Percentiles rank a stretch among this genome's conserved stretches.
phyloP scores from a whole-genome alignment of 2,797 vertebrate genomes.

The Rhinichthys osculus region DNA sequence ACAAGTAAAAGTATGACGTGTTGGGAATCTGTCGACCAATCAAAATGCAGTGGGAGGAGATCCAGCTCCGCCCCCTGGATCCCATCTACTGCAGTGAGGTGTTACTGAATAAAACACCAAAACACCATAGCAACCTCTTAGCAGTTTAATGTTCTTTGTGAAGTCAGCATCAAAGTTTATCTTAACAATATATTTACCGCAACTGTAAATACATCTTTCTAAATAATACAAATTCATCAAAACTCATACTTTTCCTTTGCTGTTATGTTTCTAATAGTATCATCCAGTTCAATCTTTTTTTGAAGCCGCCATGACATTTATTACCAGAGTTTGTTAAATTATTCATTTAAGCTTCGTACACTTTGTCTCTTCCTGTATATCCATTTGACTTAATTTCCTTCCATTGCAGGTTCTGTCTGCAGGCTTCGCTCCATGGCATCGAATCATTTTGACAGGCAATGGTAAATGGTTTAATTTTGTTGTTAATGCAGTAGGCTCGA shows the following conservation, averaged over 20 bases:
- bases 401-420: constrained; percentile 7
- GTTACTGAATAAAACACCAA: too few relatives aligned
- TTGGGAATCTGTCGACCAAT: too few relatives aligned
- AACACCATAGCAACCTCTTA: too few relatives aligned
- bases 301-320: constrained; percentile 19
- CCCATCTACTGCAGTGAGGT: too few relatives aligned
- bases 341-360: constrained; percentile 33
- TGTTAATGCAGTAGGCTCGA: constrained; percentile 38
- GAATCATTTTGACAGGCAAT: constrained; percentile 60
- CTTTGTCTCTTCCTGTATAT: constrained; percentile 4
- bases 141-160: neutral
- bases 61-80: too few relatives aligned
- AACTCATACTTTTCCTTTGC: neutral
- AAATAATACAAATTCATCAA: neutral
- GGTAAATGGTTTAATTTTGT: constrained; percentile 59
- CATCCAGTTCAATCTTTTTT: constrained; percentile 10
- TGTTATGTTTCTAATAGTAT: neutral
- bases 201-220: neutral
- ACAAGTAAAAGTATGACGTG: too few relatives aligned
- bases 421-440: constrained; percentile 49
- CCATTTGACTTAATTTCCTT: constrained; percentile 42
- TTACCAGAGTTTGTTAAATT: neutral
- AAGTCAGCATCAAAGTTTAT: neutral
- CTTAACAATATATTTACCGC: neutral
- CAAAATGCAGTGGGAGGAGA: too few relatives aligned